Evolutionary conservation across 2,113 vertebrate species (phyloP).

Genomic region (Emydocephalus ijimae): DNA sequence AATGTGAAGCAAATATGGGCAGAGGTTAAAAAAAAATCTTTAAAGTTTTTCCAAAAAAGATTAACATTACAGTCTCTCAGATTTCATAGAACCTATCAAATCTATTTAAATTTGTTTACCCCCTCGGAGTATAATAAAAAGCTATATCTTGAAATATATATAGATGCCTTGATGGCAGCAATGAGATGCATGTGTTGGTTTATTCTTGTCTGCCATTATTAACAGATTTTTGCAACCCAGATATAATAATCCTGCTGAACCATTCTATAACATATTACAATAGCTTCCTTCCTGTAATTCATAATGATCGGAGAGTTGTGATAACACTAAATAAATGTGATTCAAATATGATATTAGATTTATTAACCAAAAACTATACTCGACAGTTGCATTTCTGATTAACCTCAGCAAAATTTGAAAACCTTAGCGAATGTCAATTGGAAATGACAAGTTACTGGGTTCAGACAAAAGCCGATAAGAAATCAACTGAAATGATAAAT

Average conservation of each 20-base stretch:
- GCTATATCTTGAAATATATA: not conserved
- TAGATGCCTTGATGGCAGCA: not conserved
- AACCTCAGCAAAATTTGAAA: not conserved
- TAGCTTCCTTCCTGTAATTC: not conserved
- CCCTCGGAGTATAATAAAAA: not conserved
- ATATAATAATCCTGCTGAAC: not conserved
- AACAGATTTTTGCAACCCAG: not conserved
- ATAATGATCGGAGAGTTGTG: not conserved
- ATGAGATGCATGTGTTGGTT: not conserved
- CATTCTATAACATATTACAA: not conserved
- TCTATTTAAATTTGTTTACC: not conserved
- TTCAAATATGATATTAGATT: not conserved
- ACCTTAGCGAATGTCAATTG: not conserved
- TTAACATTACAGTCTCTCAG: not conserved
- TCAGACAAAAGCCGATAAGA: not conserved
- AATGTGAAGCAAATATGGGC: not conserved
- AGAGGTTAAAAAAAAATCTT: not conserved
- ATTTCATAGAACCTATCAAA: not conserved
- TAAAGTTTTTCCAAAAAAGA: not conserved
- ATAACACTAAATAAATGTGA: not conserved
- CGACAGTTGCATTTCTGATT: not conserved
- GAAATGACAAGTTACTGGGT: not conserved
- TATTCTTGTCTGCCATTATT: not conserved
- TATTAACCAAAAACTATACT: not conserved
- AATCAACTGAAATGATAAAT: not conserved